These are phyloP conservation scores for Drosophila robusta DNA, from an alignment of 2,888 invertebrate genomes.

Conservation along the genomic window DNA sequence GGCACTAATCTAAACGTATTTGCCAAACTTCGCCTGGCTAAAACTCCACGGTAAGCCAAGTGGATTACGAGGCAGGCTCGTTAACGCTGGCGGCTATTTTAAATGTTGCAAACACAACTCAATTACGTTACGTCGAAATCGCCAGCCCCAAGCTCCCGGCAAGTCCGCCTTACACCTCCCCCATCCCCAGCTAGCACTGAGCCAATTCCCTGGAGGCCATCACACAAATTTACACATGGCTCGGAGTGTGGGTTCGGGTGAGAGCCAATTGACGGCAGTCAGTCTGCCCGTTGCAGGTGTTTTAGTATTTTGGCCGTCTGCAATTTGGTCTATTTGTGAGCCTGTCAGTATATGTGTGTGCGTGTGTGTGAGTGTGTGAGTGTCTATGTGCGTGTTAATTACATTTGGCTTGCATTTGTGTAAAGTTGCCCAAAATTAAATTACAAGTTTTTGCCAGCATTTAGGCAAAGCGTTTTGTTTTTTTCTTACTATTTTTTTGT, in stretches of 20 bases:
- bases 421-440: conserved; percentile 73
- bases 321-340: conserved; percentile 21
- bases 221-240: conserved; percentile 47
- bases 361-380: conserved; percentile 20
- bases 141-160: conserved; percentile 5
- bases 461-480: conserved; percentile 61
- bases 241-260: conserved; percentile 24
- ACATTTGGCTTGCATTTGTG: conserved; percentile 75
- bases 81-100: conserved; percentile 69
- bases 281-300: conserved; percentile 63
- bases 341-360: background rate
- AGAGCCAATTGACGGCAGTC: conserved; percentile 62
- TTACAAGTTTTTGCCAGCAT: conserved; percentile 74
- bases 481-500: conserved; percentile 1
- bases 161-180: background rate
- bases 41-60: conserved; percentile 18
- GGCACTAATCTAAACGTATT: conserved; percentile 27
- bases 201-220: conserved; percentile 32
- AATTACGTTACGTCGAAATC: conserved; percentile 58
- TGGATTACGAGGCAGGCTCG: conserved; percentile 44
- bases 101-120: conserved; percentile 78
- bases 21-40: conserved; percentile 28
- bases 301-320: conserved; percentile 53
- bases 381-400: conserved; percentile 71
- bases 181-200: background rate